Percentiles rank a stretch among this genome's conserved stretches.
Conservation (phyloP, 2,113 vertebrate species). For the Peucedramus taeniatus region DNA sequence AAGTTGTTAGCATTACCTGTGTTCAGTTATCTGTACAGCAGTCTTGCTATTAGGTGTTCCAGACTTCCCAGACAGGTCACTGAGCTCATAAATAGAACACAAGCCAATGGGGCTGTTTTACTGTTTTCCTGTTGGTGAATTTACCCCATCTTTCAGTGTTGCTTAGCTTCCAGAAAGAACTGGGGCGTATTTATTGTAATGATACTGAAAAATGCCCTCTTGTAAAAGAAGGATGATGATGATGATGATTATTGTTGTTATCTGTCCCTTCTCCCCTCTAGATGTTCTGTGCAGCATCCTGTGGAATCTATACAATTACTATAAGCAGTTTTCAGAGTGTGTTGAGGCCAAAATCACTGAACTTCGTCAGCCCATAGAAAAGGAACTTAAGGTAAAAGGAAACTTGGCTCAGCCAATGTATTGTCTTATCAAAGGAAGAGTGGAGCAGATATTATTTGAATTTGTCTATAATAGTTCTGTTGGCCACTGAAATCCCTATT, state of each 20-base stretch:
- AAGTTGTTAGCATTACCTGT: neutral
- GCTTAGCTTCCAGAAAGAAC: neutral
- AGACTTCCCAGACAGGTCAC: neutral
- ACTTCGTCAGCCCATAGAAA: conserved; percentile 90
- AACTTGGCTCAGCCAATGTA: neutral
- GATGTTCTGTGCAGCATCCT: conserved; percentile 85
- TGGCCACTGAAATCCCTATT: neutral
- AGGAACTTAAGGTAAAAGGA: conserved; percentile 88
- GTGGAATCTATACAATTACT: conserved; percentile 94
- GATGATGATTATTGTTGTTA: neutral
- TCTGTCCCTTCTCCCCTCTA: conserved; percentile 54
- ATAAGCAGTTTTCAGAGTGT: conserved; percentile 86
- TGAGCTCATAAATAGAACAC: neutral
- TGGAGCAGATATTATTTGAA: neutral
- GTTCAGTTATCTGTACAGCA: neutral
- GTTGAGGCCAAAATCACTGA: conserved; percentile 81
- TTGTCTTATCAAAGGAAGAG: neutral
- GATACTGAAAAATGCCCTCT: neutral
- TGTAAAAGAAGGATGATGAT: neutral
- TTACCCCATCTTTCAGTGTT: neutral
- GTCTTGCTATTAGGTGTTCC: neutral
- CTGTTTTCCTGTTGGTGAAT: neutral
- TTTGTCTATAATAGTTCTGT: neutral
- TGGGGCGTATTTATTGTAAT: neutral
- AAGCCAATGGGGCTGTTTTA: neutral